Conservation (phyloP, 2,888 invertebrate species). For the Dendrolimus pini region DNA sequence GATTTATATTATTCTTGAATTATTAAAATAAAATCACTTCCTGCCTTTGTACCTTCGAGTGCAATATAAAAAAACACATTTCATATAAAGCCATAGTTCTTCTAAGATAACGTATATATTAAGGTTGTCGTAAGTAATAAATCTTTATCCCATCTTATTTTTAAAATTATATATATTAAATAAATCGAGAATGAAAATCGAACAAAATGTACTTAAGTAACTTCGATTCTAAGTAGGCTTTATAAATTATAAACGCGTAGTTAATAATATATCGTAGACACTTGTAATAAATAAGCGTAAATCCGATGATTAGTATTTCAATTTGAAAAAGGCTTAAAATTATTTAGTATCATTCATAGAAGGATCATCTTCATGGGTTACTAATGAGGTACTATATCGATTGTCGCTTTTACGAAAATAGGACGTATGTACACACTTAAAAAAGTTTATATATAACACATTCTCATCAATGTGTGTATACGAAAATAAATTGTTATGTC, state of each 20-base stretch:
- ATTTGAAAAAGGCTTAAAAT: constrained; percentile 62
- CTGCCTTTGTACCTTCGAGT: constrained; percentile 28
- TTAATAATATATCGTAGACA: constrained; percentile 61
- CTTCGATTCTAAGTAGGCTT: constrained; percentile 71
- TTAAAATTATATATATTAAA: constrained; percentile 21
- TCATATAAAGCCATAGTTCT: constrained; percentile 38
- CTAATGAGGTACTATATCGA: background rate
- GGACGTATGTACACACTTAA: constrained; percentile 38
- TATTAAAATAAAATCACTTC: constrained; percentile 13
- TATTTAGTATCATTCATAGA: constrained; percentile 56
- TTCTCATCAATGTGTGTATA: constrained; percentile 52
- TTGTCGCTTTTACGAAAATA: constrained; percentile 15
- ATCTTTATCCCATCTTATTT: constrained; percentile 58
- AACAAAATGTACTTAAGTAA: constrained; percentile 76
- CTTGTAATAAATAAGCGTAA: constrained; percentile 59
- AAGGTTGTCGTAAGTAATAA: constrained; percentile 68
- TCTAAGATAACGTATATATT: constrained; percentile 49
- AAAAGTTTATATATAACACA: constrained; percentile 16
- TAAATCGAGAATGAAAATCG: constrained; percentile 59
- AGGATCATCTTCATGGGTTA: constrained; percentile 3
- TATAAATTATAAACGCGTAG: constrained; percentile 74
- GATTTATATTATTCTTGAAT: background rate
- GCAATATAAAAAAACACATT: constrained; percentile 38
- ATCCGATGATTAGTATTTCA: constrained; percentile 62
- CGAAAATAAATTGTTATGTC: constrained; percentile 61